Percentiles rank a stretch among this genome's conserved stretches.
phyloP scores from a whole-genome alignment of 2,888 invertebrate species.

The Ennomos erosarius region DNA sequence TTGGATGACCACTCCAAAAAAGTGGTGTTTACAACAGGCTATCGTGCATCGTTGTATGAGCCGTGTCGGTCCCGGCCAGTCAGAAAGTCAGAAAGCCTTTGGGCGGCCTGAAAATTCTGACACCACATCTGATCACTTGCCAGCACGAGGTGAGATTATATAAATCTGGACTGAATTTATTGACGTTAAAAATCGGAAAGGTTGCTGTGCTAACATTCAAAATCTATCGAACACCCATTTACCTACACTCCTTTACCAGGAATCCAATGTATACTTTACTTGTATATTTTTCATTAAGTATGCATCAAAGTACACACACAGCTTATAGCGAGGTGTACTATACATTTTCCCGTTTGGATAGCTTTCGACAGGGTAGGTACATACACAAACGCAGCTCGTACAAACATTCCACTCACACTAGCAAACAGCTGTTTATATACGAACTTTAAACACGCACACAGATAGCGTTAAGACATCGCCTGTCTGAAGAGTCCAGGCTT shows the following conservation, averaged over 20 bases:
- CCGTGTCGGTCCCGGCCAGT: too few relatives aligned
- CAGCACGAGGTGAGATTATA: too few relatives aligned
- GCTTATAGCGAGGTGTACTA: slow-evolving; percentile 46
- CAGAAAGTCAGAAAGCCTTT: too few relatives aligned
- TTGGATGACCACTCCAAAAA: too few relatives aligned
- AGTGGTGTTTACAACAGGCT: too few relatives aligned
- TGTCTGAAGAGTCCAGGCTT: slow-evolving; percentile 7
- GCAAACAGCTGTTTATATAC: background rate
- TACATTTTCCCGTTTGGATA: slow-evolving; percentile 50
- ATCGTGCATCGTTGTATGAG: too few relatives aligned
- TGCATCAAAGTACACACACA: slow-evolving; percentile 43
- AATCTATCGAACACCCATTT: background rate
- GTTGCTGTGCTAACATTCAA: slow-evolving; percentile 2
- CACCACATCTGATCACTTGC: too few relatives aligned
- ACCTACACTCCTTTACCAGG: slow-evolving; percentile 21
- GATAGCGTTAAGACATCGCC: slow-evolving; percentile 13
- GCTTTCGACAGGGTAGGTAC: slow-evolving; percentile 29
- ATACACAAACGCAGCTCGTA: slow-evolving; percentile 3
- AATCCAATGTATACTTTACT: slow-evolving; percentile 21
- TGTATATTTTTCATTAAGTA: slow-evolving; percentile 33
- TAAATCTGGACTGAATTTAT: too few relatives aligned
- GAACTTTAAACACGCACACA: slow-evolving; percentile 1
- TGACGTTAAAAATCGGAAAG: too few relatives aligned
- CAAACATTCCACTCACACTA: background rate
- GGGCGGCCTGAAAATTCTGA: too few relatives aligned